phyloP scores from a whole-genome alignment of 2,113 vertebrate genomes.

The Crotalus horridus region DNA sequence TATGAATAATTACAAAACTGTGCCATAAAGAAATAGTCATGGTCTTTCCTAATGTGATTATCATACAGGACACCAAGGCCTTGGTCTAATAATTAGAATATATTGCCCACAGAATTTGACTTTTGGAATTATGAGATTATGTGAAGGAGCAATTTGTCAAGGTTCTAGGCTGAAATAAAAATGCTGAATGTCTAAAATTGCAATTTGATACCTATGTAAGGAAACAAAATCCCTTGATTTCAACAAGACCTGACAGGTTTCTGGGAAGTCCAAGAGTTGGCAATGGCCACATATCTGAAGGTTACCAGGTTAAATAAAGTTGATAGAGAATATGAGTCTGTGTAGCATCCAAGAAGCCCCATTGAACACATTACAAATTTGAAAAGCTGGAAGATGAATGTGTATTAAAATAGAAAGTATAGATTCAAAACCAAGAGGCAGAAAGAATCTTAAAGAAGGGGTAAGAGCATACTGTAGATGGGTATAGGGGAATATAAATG shows the following conservation, averaged over 20 bases:
- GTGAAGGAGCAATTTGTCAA: background rate
- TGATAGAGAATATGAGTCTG: background rate
- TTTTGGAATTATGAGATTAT: slow-evolving; percentile 23
- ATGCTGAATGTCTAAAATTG: background rate
- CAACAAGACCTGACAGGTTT: background rate
- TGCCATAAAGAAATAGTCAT: slow-evolving; percentile 9
- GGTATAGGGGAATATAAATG: background rate
- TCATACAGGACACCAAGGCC: background rate
- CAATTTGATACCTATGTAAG: background rate
- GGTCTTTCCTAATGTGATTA: background rate
- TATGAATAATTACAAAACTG: background rate
- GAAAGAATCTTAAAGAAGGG: background rate
- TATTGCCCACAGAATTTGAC: background rate
- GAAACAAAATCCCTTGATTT: background rate
- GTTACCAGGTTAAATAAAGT: background rate
- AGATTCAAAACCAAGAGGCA: background rate
- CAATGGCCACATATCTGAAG: background rate
- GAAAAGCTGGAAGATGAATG: background rate
- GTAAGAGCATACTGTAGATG: background rate
- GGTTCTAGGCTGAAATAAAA: background rate
- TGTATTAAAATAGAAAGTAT: background rate
- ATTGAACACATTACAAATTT: background rate
- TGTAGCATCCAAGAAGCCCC: background rate
- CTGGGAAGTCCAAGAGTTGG: background rate
- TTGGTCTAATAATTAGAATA: background rate